phyloP scores from a whole-genome alignment of 2,113 vertebrate species.

The Tragelaphus imberbis region DNA sequence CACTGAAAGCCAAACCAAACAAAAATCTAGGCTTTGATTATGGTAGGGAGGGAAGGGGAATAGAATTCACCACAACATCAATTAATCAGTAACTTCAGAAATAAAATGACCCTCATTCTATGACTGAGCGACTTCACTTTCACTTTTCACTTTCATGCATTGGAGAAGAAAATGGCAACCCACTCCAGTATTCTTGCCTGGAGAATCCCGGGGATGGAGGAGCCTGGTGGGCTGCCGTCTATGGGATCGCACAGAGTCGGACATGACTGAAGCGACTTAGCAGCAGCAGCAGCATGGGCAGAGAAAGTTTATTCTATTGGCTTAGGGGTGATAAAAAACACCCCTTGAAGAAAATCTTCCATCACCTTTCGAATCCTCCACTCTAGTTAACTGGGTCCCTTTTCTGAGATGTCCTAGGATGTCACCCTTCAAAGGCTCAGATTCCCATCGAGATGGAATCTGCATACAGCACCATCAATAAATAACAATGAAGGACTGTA shows the following conservation, averaged over 20 bases:
- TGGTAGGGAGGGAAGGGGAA: neutral
- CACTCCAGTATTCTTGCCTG: too few relatives aligned
- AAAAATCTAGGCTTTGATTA: neutral
- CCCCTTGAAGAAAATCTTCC: neutral
- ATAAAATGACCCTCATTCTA: neutral
- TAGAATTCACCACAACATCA: neutral
- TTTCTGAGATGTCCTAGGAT: neutral
- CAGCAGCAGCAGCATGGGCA: neutral
- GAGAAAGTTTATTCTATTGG: neutral
- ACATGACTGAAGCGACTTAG: too few relatives aligned
- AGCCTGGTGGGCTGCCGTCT: too few relatives aligned
- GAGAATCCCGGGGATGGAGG: too few relatives aligned
- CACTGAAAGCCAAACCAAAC: neutral
- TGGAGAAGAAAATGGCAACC: too few relatives aligned
- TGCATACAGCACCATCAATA: neutral
- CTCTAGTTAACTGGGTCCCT: neutral
- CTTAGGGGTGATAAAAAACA: neutral
- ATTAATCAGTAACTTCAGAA: neutral
- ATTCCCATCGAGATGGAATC: neutral
- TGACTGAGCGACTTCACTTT: too few relatives aligned
- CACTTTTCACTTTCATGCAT: too few relatives aligned
- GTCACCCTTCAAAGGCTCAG: neutral
- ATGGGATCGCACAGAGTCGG: too few relatives aligned
- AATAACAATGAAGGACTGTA: neutral
- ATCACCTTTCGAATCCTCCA: neutral